Conservation (phyloP, 1,140 invertebrate species). For the Leptinotarsa texana region DNA sequence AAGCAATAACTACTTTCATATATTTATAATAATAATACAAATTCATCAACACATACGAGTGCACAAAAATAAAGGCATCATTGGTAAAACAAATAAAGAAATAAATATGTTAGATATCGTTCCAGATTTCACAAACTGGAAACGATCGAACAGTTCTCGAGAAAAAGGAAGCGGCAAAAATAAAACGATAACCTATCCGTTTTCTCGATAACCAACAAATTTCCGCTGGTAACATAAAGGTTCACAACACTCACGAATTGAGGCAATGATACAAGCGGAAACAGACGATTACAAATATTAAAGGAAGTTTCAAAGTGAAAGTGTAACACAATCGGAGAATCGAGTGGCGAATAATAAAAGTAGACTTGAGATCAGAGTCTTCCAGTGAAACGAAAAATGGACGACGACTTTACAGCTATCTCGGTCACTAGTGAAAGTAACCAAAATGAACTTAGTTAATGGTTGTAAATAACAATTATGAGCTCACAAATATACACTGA, state of each 20-base stretch:
- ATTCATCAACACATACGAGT: slow-evolving; percentile 7
- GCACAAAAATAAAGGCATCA: slow-evolving; percentile 17
- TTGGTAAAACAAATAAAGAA: slow-evolving; percentile 6
- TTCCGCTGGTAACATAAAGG: not conserved
- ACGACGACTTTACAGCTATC: not conserved
- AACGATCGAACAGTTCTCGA: not conserved
- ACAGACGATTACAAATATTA: not conserved
- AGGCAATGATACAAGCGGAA: not conserved
- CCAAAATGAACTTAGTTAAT: not conserved
- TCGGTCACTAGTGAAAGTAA: not conserved
- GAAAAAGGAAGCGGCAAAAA: not conserved
- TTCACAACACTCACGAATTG: not conserved
- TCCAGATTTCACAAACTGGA: not conserved
- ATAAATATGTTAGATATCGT: not conserved
- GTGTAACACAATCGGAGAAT: not conserved
- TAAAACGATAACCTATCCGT: not conserved
- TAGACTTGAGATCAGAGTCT: slow-evolving; percentile 2
- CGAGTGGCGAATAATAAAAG: not conserved
- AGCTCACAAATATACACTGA: too few relatives aligned
- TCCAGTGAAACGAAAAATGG: not conserved
- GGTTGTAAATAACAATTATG: not conserved
- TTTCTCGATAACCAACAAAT: not conserved
- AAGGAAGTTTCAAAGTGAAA: not conserved
- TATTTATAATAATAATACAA: slow-evolving; percentile 23
- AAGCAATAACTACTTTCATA: slow-evolving; percentile 17